Conservation (phyloP, 2,113 vertebrate species). For the Paedocypris sp. region DNA sequence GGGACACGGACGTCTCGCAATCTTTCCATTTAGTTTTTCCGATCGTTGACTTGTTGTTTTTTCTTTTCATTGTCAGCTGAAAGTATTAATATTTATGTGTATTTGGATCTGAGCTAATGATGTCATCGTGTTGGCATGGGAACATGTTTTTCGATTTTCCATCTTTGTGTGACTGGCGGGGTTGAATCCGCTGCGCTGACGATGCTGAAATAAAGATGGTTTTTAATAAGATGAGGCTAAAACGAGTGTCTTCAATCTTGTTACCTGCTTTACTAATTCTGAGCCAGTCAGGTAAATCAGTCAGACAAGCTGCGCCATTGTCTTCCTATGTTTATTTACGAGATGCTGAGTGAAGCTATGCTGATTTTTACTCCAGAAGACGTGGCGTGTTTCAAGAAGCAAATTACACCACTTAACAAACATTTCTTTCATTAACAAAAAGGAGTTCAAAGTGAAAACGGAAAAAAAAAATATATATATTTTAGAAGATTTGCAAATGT, state of each 20-base stretch:
- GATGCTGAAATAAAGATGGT: background rate
- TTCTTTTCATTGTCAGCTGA: background rate
- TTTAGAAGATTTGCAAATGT: too few relatives aligned
- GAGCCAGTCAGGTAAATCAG: background rate
- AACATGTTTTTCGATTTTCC: constrained; percentile 4
- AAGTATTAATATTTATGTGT: constrained; percentile 2
- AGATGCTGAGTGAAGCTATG: constrained; percentile 3
- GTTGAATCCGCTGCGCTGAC: background rate
- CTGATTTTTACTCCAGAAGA: background rate
- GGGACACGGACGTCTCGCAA: too few relatives aligned
- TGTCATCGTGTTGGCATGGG: constrained; percentile 10
- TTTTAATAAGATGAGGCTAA: background rate
- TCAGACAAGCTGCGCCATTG: background rate
- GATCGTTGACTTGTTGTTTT: background rate
- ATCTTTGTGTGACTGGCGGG: background rate
- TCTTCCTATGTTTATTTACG: background rate
- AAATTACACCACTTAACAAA: too few relatives aligned
- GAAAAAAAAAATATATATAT: too few relatives aligned
- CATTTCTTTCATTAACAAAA: too few relatives aligned
- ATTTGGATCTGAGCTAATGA: constrained; percentile 10
- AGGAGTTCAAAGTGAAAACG: too few relatives aligned
- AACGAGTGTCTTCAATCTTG: background rate
- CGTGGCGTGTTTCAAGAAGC: too few relatives aligned
- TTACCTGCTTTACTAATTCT: background rate
- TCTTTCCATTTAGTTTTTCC: background rate